Base-by-base conservation (phyloP, 2,888 invertebrate species). In the Drosophila suboccidentalis region DNA sequence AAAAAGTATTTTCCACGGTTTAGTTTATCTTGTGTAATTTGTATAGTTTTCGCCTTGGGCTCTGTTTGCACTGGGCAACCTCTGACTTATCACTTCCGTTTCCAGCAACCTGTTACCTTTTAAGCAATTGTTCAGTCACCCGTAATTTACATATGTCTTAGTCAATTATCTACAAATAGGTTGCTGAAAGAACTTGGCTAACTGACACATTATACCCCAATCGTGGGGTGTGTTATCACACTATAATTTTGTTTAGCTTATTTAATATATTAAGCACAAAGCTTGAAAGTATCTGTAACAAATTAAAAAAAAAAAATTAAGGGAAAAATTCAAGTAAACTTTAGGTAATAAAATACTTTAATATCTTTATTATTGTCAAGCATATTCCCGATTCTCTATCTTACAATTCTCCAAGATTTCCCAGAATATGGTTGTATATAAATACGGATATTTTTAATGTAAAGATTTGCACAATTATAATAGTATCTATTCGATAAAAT, bases 91-190 rank as follows among this genome's bases (percentile, higher is more conserved):
- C 61, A 46, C 26, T 61, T 61, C 70, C 73, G 64, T 41, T 38
- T 17, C 26, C 17, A 53, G 17, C 15, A 50, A 71, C 46, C 59
- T 57, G 61, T 50, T 49, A 46, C 46, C 49, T 49, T 70, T 36
- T 41, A 43, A 60, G 53, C 39, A 11, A 8, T 44, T 36, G 50
- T 44, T 38, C 57, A 74, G 65, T 58, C 74, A 71, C 38, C 39
- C 11, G 39, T 39, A 47, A 69, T 74, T 74, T 69, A 9, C 74
- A 74, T 75, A 53, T 39, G 49, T 54, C 38, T 71, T 55, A 66
- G 66, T 71, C 54, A 55, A 66, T 54, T 32, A 13, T 58, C 46
- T 55, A 11, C 11, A 61, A 58, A 73, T 69, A 44, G 47, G 38
- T 55, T 43, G 49, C 17, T 58, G 10, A 15, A 46, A 15, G 26